Base-by-base conservation (phyloP, 92 coral and sea anemone species). In the Paragorgia papillata region DNA sequence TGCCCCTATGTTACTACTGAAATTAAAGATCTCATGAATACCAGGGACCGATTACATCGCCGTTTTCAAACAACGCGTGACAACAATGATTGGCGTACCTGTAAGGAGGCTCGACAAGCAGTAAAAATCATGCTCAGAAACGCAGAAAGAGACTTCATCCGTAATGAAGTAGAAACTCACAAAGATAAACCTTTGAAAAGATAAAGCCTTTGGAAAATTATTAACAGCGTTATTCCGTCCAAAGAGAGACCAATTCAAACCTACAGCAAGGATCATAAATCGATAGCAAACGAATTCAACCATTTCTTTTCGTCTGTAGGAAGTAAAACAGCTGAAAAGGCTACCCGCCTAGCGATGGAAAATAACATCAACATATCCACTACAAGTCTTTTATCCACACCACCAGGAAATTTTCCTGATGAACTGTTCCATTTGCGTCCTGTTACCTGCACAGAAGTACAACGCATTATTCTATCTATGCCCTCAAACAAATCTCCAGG, bases 401-500 rank as follows among this genome's bases (percentile, higher is more conserved):
- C 40, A 66, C 27, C 57, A 1, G 66, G 73, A 75, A 59, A 59
- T 66, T 57, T 66, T 29, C 39, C 71, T 27, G 59, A 75, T 27
- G 59, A 58, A 22, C 35, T 75, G 66, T 61, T 75, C 66, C 33
- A 51, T 56, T 73, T 73, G 49, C 46, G 50, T 32, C 32, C 67
- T 27, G 79, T 73, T 31, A 73, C 28, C 50, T 73, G 68, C 51
- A 51, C 69, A 27, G 59, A 48, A 51, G 76, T 69, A 17, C 28
- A 69, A 33, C 51, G 75, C 32, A 82, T 82, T 26, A 53, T 74
- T 26, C 33, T 53, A 62, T 50, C 86, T 14, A 75, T 75, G 83
- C 83, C 83, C 20, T 22, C 76, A n/a, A 85, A 85, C 63, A 85
- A 85, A 66, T 51, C 88, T 10, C 81, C 88, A 8, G 88, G 85